These are phyloP conservation scores for Lordiphosa stackelbergi DNA, from an alignment of 1,140 invertebrate genomes.

Conservation along the genomic window DNA sequence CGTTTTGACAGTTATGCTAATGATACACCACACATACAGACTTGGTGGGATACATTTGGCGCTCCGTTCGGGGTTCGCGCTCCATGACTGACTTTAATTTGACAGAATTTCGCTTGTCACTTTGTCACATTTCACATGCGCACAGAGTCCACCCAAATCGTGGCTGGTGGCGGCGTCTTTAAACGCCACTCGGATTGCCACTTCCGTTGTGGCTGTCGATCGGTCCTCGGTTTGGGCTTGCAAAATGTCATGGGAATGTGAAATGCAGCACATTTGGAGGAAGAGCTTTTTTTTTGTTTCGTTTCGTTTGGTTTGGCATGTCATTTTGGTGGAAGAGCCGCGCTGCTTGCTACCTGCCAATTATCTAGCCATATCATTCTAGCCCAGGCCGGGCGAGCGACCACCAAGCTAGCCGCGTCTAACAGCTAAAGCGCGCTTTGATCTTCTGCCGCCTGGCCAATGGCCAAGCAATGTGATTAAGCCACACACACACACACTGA, in stretches of 20 bases:
- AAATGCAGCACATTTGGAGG: conserved; percentile 66
- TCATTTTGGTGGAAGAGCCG: conserved; percentile 56
- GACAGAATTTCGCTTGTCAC: conserved; percentile 73
- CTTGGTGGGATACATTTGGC: background rate
- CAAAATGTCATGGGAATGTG: conserved; percentile 69
- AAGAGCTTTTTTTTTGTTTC: conserved; percentile 53
- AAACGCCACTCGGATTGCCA: conserved; percentile 73
- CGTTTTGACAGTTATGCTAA: conserved; percentile 66
- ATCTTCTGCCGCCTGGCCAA: conserved; percentile 70
- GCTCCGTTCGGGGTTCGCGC: conserved; percentile 29
- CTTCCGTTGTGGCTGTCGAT: conserved; percentile 56
- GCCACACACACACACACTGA: conserved; percentile 36
- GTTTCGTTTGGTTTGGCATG: conserved; percentile 42
- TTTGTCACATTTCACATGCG: conserved; percentile 46
- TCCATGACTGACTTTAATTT: conserved; percentile 71
- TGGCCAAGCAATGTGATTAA: conserved; percentile 76
- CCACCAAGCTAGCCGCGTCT: conserved; percentile 71
- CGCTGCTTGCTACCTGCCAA: conserved; percentile 65
- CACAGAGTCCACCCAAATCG: conserved; percentile 43
- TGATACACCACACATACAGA: conserved; percentile 18
- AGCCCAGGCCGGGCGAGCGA: conserved; percentile 45
- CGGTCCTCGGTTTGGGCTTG: conserved; percentile 25
- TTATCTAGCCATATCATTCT: conserved; percentile 59
- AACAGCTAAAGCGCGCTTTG: conserved; percentile 62
- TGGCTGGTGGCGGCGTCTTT: conserved; percentile 53